Percentiles rank a stretch among this genome's conserved stretches.
Conservation (phyloP, 2,888 invertebrate genomes). For the Macrophya annulata region DNA sequence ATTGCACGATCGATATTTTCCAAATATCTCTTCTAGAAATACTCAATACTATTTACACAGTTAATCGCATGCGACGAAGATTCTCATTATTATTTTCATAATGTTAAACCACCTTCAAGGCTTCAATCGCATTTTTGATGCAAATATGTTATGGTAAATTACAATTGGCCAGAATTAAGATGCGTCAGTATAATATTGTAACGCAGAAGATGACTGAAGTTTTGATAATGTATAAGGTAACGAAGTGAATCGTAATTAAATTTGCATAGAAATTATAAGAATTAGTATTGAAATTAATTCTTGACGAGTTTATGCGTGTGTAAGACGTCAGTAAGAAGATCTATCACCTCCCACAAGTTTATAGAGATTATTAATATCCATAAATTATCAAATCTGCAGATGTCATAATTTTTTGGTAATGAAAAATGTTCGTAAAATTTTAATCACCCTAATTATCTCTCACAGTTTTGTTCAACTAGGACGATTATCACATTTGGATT, state of each 20-base stretch:
- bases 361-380: background rate
- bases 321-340: constrained; percentile 1
- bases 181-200: background rate
- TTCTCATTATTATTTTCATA: background rate
- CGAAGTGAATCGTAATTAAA: background rate
- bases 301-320: background rate
- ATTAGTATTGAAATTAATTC: background rate
- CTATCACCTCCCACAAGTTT: constrained; percentile 7
- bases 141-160: background rate
- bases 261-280: background rate
- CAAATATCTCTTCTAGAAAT: background rate
- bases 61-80: background rate
- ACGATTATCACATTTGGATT: background rate
- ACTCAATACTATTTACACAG: background rate
- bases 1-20: background rate
- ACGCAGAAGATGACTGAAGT: background rate
- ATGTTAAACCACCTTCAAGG: background rate
- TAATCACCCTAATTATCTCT: background rate
- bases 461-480: background rate
- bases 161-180: background rate
- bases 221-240: background rate
- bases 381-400: background rate
- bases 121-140: background rate
- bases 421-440: background rate
- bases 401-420: background rate